Evolutionary conservation across 1,140 invertebrate species (phyloP).

Genomic region (Drosophila hydei): DNA sequence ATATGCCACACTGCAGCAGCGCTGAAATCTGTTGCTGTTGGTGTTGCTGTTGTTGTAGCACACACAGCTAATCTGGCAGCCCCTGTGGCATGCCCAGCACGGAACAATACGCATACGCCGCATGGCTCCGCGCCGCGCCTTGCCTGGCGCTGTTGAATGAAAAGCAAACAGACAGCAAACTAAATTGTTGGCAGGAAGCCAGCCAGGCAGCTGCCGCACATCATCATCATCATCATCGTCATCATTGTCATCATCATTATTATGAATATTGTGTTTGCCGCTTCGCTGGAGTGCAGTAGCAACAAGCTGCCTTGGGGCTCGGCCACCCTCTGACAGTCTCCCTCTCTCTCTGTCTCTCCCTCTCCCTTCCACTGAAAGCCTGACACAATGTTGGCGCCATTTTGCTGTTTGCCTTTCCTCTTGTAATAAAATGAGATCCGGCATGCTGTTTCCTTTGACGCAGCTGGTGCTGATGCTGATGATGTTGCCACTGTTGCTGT

Average conservation of each 20-base stretch:
- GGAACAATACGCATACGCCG: constrained; percentile 72
- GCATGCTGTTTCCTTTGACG: constrained; percentile 56
- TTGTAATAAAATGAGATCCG: constrained; percentile 80
- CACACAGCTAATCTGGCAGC: constrained; percentile 68
- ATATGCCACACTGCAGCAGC: constrained; percentile 19
- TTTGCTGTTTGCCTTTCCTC: constrained; percentile 79
- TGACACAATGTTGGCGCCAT: constrained; percentile 75
- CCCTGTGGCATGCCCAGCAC: constrained; percentile 34
- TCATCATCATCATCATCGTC: constrained; percentile 36
- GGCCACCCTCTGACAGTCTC: background rate
- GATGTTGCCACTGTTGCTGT: background rate
- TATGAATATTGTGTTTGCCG: constrained; percentile 39
- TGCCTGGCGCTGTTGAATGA: background rate
- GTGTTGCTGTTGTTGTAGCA: constrained; percentile 32
- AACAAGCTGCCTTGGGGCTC: constrained; percentile 44
- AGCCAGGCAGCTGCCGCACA: constrained; percentile 49
- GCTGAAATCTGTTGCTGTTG: constrained; percentile 29
- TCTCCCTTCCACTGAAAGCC: background rate
- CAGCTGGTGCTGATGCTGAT: constrained; percentile 16
- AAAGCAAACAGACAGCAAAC: constrained; percentile 50
- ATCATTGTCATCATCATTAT: constrained; percentile 23
- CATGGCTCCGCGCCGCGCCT: constrained; percentile 22
- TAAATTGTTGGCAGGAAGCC: constrained; percentile 78
- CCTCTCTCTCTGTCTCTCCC: background rate
- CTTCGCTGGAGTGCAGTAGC: constrained; percentile 53